Conservation (phyloP, 2,888 invertebrate species). For the Tholera decimalis region DNA sequence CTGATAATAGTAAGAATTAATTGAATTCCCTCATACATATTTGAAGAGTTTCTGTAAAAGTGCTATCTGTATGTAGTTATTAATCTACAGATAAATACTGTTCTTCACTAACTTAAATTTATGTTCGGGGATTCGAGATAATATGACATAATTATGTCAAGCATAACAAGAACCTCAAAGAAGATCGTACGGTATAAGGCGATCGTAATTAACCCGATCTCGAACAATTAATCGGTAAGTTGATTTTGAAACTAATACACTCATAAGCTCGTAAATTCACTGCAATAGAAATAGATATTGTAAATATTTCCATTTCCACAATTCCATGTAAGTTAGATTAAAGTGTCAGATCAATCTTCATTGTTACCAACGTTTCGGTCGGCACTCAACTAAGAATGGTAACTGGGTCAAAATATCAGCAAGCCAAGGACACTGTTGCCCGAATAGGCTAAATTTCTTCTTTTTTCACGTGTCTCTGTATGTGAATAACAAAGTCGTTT, state of each 20-base stretch:
- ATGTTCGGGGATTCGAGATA: too few relatives aligned
- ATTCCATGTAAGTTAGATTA: neutral
- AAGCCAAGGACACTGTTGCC: constrained; percentile 32
- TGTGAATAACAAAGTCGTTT: constrained; percentile 49
- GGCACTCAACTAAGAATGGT: neutral
- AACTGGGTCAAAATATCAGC: constrained; percentile 49
- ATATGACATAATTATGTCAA: too few relatives aligned
- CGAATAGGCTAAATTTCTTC: constrained; percentile 8
- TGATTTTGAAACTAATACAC: too few relatives aligned
- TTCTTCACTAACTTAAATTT: too few relatives aligned
- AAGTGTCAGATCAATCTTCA: constrained; percentile 38
- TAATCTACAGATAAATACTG: too few relatives aligned
- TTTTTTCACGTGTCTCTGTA: constrained; percentile 10
- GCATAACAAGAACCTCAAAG: too few relatives aligned
- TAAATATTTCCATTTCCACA: neutral
- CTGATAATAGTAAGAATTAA: too few relatives aligned
- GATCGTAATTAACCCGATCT: too few relatives aligned
- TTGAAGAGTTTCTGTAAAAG: neutral
- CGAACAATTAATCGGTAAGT: too few relatives aligned
- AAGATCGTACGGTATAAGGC: too few relatives aligned
- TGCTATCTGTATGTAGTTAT: too few relatives aligned
- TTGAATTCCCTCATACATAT: neutral
- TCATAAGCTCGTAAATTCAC: neutral
- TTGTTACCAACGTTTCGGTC: constrained; percentile 12
- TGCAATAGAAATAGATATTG: neutral